Base-by-base conservation (phyloP, 2,888 invertebrate genomes). In the Parasteatoda lunata region DNA sequence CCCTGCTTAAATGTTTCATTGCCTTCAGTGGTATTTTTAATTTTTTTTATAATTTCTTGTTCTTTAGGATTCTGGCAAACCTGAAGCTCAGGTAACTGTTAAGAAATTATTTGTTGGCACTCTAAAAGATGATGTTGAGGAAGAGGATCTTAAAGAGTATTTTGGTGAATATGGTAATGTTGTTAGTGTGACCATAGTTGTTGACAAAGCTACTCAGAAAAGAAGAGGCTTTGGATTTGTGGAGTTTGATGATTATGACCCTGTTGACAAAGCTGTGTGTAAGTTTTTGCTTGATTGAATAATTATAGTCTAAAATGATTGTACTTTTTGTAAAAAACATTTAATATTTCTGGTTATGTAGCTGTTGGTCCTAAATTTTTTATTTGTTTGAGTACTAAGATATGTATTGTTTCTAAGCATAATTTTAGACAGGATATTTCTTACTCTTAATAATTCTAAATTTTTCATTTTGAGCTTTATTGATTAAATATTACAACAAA, bases 181-280 rank as follows among this genome's bases (percentile, higher is more conserved):
- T 90, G 93, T 96, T 51, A 95, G 95, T 49, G 95, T 97, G 47
- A 96, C 96, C 89, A 94, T 98, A 90, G 97, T 98, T 3, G 96
- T 96, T 11, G 98, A 98, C 91, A 98, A 98, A 90, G 97, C 96
- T 81, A 96, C 96, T 3, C 97, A 97, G 77, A 98, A 97, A 92
- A 97, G 96, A 91, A 94, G 98, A 90, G 98, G 98, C 6, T 99
- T 98, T 92, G 98, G 97, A 65, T 99, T 98, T 92, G 95, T 99
- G 59, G 97, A 98, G 92, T 99, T 97, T 92, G 97, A 98, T 91
- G 98, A 99, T 92, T 98, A 98, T 92, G 98, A 99, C 93, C 95
- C 97, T 4, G 98, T 98, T 84, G 98, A 99, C 92, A 98, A 97
- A 93, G 95, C 97, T 92, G 97, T 97, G 90, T 94, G 97, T 97